These are phyloP conservation scores for Argyrosomus japonicus DNA, from an alignment of 2,113 vertebrate species.

Conservation along the genomic window DNA sequence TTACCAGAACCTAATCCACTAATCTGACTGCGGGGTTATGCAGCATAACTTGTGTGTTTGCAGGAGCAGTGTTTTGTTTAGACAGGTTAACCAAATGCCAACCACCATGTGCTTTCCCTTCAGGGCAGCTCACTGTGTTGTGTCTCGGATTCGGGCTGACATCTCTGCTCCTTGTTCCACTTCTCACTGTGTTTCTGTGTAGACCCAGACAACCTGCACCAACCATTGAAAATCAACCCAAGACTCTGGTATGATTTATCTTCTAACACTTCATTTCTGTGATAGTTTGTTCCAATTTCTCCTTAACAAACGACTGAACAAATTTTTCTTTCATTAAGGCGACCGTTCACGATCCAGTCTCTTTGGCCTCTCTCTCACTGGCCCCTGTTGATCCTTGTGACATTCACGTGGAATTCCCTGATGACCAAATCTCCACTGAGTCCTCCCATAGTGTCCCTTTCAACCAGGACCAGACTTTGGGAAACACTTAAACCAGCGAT, in stretches of 20 bases:
- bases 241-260: conserved; percentile 59
- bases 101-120: not conserved
- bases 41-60: not conserved
- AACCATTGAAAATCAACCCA: conserved; percentile 53
- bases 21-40: not conserved
- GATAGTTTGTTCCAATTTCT: not conserved
- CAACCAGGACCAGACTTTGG: conserved; percentile 5
- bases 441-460: conserved; percentile 19
- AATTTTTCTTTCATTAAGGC: conserved; percentile 29
- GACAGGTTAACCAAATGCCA: too few relatives aligned
- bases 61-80: not conserved
- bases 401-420: conserved; percentile 58
- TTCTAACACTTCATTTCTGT: not conserved
- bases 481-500: not conserved
- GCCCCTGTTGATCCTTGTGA: conserved; percentile 51
- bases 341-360: conserved; percentile 15
- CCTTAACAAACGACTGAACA: not conserved
- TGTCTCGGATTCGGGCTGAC: conserved; percentile 37
- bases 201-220: conserved; percentile 10
- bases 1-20: not conserved
- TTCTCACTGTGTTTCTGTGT: conserved; percentile 41
- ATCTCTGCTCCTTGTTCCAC: conserved; percentile 50
- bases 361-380: conserved; percentile 27
- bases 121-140: conserved; percentile 55
- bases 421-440: conserved; percentile 49